These are phyloP conservation scores for Anolis sagrei DNA, from an alignment of 2,113 vertebrate genomes.

Conservation along the genomic window DNA sequence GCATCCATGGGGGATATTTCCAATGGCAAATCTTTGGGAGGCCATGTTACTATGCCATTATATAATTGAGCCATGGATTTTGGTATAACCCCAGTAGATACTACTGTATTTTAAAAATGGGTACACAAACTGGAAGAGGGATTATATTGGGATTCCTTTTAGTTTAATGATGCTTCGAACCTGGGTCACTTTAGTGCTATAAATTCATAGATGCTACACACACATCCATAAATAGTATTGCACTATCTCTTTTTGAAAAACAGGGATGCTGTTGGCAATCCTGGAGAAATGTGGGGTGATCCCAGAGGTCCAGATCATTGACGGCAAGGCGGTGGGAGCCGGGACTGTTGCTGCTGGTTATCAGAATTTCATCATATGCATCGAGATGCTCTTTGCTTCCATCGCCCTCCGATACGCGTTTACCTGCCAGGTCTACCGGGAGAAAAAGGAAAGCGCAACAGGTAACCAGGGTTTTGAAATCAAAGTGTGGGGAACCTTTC, in stretches of 20 bases:
- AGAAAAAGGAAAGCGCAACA: conserved; percentile 86
- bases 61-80: no score
- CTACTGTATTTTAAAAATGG: no score
- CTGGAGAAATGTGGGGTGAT: conserved; percentile 91
- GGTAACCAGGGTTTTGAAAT: conserved; percentile 69
- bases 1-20: no score
- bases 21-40: no score
- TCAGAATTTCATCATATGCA: conserved; percentile 96
- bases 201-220: no score
- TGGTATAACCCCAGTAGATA: no score
- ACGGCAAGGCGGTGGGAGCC: conserved; percentile 86
- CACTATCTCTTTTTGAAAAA: fast-evolving
- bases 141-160: no score
- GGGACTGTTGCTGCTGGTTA: conserved; percentile 93
- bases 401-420: conserved; percentile 91
- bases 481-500: background rate
- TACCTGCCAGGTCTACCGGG: conserved; percentile 88
- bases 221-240: background rate
- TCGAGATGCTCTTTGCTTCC: conserved; percentile 94
- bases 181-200: no score
- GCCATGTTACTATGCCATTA: no score
- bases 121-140: no score
- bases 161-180: no score
- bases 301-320: conserved; percentile 85
- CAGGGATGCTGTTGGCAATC: conserved; percentile 92